Evolutionary conservation across 2,888 invertebrate species (phyloP).

Genomic region (Hyalella azteca): DNA sequence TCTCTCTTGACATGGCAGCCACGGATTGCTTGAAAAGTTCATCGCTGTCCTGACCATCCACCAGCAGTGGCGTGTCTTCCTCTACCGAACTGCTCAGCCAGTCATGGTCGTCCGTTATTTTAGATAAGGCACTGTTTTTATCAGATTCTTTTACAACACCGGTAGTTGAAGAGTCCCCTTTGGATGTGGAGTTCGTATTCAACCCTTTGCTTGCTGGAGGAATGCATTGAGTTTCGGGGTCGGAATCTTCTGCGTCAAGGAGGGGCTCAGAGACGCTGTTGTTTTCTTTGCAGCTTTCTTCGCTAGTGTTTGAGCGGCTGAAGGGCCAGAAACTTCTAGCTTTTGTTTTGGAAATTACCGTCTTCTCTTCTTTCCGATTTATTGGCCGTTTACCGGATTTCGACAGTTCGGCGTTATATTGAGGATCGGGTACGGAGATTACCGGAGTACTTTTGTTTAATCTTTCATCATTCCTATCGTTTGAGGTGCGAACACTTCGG

Average conservation of each 20-base stretch:
- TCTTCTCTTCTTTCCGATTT: constrained; percentile 12
- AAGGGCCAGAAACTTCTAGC: constrained; percentile 29
- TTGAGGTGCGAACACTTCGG: background rate
- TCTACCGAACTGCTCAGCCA: background rate
- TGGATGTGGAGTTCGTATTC: background rate
- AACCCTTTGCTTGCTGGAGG: too few species aligned
- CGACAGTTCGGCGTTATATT: background rate
- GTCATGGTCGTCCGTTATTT: background rate
- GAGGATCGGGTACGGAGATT: background rate
- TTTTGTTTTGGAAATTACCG: background rate
- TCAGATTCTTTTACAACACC: background rate
- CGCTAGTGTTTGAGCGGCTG: constrained; percentile 30
- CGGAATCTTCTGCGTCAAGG: background rate
- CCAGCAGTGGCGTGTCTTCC: background rate
- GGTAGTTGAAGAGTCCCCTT: background rate
- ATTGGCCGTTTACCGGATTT: background rate
- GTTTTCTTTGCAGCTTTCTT: constrained; percentile 12
- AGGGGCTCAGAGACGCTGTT: constrained; percentile 5
- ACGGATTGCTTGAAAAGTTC: constrained; percentile 27
- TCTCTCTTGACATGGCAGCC: constrained; percentile 27
- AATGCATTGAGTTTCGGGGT: background rate
- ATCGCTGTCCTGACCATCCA: background rate
- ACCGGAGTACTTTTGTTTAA: background rate
- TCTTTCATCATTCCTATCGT: background rate
- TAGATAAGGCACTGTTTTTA: background rate